Conservation (phyloP, 1,140 invertebrate species). For the Drosophila sturtevanti region DNA sequence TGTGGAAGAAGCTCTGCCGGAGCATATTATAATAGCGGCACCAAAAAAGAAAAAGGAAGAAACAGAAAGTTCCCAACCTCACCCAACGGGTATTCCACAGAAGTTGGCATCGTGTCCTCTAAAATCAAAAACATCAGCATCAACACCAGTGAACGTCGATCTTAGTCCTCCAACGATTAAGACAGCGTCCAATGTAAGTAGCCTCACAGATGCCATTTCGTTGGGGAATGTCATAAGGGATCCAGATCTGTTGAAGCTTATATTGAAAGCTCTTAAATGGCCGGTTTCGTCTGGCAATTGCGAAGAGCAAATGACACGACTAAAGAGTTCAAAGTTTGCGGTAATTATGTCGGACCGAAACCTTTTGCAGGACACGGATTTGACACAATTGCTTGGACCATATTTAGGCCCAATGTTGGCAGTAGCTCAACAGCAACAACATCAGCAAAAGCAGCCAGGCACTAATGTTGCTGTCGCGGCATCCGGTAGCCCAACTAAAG, state of each 20-base stretch:
- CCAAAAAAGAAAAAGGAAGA: slow-evolving; percentile 72
- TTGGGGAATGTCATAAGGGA: slow-evolving; percentile 76
- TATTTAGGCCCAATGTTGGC: slow-evolving; percentile 69
- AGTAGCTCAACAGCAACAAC: slow-evolving; percentile 52
- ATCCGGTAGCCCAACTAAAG: slow-evolving; percentile 25
- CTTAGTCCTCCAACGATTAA: slow-evolving; percentile 18
- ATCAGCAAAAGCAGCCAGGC: slow-evolving; percentile 17
- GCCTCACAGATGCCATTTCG: slow-evolving; percentile 65
- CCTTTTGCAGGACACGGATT: slow-evolving; percentile 75
- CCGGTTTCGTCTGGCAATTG: slow-evolving; percentile 61
- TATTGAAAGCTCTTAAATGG: slow-evolving; percentile 80
- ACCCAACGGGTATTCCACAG: neutral
- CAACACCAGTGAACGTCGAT: neutral
- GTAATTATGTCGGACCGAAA: slow-evolving; percentile 76
- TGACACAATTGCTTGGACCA: slow-evolving; percentile 75
- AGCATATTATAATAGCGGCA: slow-evolving; percentile 74
- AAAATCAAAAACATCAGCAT: slow-evolving; percentile 8
- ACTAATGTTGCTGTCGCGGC: slow-evolving; percentile 1
- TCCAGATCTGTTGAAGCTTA: slow-evolving; percentile 74
- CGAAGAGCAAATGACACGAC: slow-evolving; percentile 67
- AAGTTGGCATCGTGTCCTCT: slow-evolving; percentile 9
- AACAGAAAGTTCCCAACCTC: neutral
- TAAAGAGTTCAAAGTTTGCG: slow-evolving; percentile 73
- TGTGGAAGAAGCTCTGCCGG: slow-evolving; percentile 65
- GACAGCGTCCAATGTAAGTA: slow-evolving; percentile 40